Percentiles rank a stretch among this genome's conserved stretches.
These are phyloP conservation scores for Chunga burmeisteri DNA, from an alignment of 2,113 vertebrate genomes.

Conservation along the genomic window DNA sequence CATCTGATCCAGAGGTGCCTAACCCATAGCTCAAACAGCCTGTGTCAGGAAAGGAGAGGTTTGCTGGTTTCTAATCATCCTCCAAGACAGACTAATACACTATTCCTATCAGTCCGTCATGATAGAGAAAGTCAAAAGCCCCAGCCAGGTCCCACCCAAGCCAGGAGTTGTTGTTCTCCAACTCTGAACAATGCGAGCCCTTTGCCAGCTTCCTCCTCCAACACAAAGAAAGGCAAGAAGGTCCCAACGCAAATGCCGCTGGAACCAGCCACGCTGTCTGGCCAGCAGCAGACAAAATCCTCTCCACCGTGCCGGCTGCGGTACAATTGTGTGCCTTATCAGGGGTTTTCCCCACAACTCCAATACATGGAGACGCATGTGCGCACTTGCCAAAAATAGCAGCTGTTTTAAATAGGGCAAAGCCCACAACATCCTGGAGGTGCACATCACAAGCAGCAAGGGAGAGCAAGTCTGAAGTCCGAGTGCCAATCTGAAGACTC, in stretches of 20 bases:
- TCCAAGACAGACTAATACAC: background rate
- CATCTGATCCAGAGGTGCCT: background rate
- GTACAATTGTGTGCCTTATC: background rate
- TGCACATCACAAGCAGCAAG: background rate
- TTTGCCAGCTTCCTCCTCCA: slow-evolving; percentile 23
- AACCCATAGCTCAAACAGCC: background rate
- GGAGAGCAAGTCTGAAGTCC: background rate
- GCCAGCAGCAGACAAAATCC: background rate
- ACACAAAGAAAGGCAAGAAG: slow-evolving; percentile 4
- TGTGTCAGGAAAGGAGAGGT: background rate
- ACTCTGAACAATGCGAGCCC: background rate
- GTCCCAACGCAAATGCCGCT: background rate
- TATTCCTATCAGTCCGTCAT: background rate
- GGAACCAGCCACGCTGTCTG: background rate
- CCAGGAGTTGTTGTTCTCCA: background rate
- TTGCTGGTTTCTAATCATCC: background rate
- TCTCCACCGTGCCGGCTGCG: fast-evolving
- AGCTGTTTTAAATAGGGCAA: background rate
- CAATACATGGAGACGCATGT: fast-evolving
- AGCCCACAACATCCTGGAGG: background rate
- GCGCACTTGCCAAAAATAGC: background rate
- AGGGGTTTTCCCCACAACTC: background rate
- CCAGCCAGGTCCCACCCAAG: background rate
- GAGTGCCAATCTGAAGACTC: fast-evolving
- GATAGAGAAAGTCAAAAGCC: background rate